phyloP scores from a whole-genome alignment of 2,797 vertebrate genomes.

The Tympanoctomys barrerae region DNA sequence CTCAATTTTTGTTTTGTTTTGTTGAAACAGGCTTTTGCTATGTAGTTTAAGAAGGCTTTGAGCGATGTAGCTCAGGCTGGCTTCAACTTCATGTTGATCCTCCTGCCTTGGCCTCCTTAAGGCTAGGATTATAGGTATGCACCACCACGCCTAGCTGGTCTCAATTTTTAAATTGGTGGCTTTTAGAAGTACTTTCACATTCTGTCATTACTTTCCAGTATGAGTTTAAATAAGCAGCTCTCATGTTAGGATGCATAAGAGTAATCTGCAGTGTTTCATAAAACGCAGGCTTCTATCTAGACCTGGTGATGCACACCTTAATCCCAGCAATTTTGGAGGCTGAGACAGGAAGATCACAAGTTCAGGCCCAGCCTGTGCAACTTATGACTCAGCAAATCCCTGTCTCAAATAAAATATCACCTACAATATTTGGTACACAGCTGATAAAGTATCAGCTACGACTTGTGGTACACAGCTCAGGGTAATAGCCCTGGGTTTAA shows the following conservation, averaged over 20 bases:
- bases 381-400: not conserved
- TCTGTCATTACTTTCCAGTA: slow-evolving; percentile 44
- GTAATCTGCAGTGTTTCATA: not conserved
- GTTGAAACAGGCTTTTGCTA: not conserved
- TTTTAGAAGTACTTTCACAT: slow-evolving; percentile 54
- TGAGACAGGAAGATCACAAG: not conserved
- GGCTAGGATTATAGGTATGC: not conserved
- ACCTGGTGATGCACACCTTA: not conserved
- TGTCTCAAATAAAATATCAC: not conserved
- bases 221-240: slow-evolving; percentile 18
- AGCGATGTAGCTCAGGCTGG: not conserved
- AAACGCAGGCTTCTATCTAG: not conserved
- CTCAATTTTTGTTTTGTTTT: slow-evolving; percentile 5
- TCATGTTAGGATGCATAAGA: slow-evolving; percentile 10
- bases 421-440: not conserved
- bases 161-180: slow-evolving; percentile 30
- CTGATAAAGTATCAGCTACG: not conserved
- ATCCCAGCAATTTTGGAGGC: not conserved
- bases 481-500: not conserved
- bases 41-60: not conserved
- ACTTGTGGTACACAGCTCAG: not conserved
- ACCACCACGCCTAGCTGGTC: not conserved
- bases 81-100: not conserved
- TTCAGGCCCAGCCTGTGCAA: not conserved
- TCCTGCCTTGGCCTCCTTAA: not conserved